A percentile compares a stretch with the other conserved stretches of the same genome.
These are phyloP conservation scores for Helostoma temminkii DNA, from an alignment of 2,797 vertebrate genomes.

Conservation along the genomic window DNA sequence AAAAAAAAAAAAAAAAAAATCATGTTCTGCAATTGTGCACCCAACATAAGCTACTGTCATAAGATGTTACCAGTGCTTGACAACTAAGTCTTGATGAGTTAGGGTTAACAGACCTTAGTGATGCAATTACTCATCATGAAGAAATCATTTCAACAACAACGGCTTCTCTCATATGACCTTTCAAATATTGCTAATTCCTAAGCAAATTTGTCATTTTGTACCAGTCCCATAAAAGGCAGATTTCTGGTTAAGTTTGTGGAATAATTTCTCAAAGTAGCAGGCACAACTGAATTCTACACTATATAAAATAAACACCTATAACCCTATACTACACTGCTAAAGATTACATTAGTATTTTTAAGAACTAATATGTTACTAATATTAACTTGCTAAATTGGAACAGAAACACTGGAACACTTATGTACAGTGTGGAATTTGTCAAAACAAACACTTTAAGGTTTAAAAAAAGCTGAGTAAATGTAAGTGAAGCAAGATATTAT, in stretches of 20 bases:
- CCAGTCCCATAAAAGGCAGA: not conserved
- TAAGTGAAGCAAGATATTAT: not conserved
- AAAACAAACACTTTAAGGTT: no score
- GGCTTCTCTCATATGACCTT: not conserved
- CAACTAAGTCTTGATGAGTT: conserved; percentile 7
- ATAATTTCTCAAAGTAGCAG: not conserved
- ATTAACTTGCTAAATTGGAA: no score
- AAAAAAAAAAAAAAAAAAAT: no score
- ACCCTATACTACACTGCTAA: not conserved
- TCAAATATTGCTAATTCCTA: not conserved
- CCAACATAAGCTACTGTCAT: not conserved
- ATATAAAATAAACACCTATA: not conserved
- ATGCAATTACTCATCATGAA: conserved; percentile 16
- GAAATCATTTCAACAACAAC: no score
- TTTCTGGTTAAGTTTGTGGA: not conserved
- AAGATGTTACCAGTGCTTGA: conserved; percentile 13
- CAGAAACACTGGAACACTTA: no score
- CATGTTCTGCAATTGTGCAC: not conserved
- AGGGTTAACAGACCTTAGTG: not conserved
- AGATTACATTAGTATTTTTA: not conserved
- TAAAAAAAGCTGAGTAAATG: not conserved
- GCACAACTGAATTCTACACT: not conserved
- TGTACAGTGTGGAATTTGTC: no score
- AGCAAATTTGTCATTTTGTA: not conserved
- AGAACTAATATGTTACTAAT: not conserved